Evolutionary conservation across 2,888 invertebrate genomes (phyloP), one percentile per base, ranked within the genome.

Genomic region (Drosophila dives): DNA sequence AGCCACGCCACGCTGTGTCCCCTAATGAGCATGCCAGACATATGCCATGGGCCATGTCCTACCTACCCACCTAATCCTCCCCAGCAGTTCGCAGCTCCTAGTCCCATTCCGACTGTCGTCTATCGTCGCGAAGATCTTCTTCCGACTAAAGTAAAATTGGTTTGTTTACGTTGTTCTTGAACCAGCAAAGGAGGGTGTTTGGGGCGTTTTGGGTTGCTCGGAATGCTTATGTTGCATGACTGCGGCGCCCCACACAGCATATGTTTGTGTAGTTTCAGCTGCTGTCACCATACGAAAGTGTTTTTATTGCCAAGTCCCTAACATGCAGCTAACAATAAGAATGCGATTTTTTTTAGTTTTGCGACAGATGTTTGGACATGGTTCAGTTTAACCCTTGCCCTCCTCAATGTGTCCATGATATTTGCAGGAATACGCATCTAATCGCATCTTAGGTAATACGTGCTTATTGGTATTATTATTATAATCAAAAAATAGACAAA

Each of bases 1-100:
- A 89, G 89, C 89, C 80, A 85, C 74, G 89, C 81, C 88, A 89
- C 83, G 79, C 90, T 89, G 86, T 86, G 86, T 85, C 79, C 70
- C 81, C 87, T 86, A 86, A 86, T 89, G 86, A 86, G 89, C 83
- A 78, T 82, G 81, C 77, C 89, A 84, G 84, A 84, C 84, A 84
- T 88, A 84, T 88, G 84, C 84, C 83, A 77, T 63, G 81, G 89
- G 84, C 80, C 85, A 71, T 77, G 80, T 82, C 77, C 75, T 70
- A 45, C 75, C 56, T 32, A 79, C 55, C 66, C 61, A 75, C 76
- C 48, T 75, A 67, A 66, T 75, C 42, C 69, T 75, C 42, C 69
- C 60, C 58, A 26, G 17, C 61, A 48, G 8, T 23, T 15, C 36
- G 17, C 45, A 45, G 45, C 8, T 8, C 15, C 15, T 20, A 45